These are phyloP conservation scores for Cryptomyrus ogoouensis DNA, from an alignment of 2,113 vertebrate species.

Conservation along the genomic window DNA sequence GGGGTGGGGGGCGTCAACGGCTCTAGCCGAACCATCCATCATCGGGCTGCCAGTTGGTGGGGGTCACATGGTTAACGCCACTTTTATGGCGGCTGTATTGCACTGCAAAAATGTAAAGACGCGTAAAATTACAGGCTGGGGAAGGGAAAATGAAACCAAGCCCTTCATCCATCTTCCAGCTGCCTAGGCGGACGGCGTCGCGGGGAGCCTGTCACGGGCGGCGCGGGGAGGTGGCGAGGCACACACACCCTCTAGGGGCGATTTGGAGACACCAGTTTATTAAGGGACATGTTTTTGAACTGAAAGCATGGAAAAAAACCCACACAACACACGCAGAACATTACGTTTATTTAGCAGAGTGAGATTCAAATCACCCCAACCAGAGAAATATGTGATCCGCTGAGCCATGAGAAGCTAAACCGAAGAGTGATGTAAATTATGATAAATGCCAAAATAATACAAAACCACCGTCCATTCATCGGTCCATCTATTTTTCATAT, in stretches of 20 bases:
- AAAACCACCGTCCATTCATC: not conserved
- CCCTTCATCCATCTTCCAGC: not conserved
- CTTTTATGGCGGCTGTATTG: not conserved
- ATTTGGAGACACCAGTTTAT: not conserved
- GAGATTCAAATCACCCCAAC: not conserved
- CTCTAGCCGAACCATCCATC: not conserved
- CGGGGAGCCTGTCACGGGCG: not conserved
- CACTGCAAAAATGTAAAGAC: slow-evolving; percentile 1
- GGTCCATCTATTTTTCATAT: not conserved
- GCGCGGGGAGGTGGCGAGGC: not conserved
- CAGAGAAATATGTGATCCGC: not conserved
- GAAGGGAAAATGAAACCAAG: not conserved
- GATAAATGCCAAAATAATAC: not conserved
- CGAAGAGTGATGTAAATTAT: not conserved
- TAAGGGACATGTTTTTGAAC: not conserved
- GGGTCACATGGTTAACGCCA: not conserved
- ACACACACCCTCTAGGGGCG: not conserved
- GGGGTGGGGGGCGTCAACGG: not conserved
- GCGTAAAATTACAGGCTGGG: slow-evolving; percentile 1
- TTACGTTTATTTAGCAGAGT: not conserved
- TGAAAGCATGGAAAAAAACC: not conserved
- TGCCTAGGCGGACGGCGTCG: not conserved
- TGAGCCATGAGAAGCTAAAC: not conserved
- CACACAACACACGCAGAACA: not conserved
- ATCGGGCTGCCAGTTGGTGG: not conserved